phyloP scores from a whole-genome alignment of 2,113 vertebrate species.

The Zosterops japonicus region DNA sequence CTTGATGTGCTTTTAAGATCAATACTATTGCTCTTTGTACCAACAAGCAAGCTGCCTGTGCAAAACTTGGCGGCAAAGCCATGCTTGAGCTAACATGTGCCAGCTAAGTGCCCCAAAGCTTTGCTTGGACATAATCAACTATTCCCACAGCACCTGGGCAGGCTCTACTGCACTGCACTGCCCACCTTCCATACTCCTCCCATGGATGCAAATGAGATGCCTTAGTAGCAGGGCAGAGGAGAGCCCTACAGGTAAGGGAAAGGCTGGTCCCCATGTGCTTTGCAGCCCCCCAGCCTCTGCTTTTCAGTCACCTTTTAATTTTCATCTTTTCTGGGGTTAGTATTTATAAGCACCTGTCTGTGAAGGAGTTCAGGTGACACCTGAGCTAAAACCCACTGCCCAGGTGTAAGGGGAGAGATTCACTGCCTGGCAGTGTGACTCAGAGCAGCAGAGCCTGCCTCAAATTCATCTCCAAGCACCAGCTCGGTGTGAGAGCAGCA shows the following conservation, averaged over 20 bases:
- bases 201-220: rapidly evolving
- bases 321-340: neutral
- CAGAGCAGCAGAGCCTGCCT: neutral
- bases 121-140: neutral
- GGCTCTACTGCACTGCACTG: neutral
- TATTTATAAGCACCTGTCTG: neutral
- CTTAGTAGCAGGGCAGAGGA: neutral
- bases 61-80: neutral
- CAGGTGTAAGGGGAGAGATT: neutral
- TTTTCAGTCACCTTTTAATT: neutral
- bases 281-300: neutral
- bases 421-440: neutral
- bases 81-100: neutral
- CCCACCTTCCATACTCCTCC: neutral
- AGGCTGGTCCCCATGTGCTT: neutral
- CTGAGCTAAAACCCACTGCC: neutral
- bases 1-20: neutral
- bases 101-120: neutral
- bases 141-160: neutral
- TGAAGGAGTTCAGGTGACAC: neutral
- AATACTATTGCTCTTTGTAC: neutral
- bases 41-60: neutral
- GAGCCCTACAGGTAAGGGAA: neutral
- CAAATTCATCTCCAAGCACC: neutral
- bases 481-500: neutral